phyloP scores from a whole-genome alignment of 2,888 invertebrate genomes.

The Tenthredo amoena region DNA sequence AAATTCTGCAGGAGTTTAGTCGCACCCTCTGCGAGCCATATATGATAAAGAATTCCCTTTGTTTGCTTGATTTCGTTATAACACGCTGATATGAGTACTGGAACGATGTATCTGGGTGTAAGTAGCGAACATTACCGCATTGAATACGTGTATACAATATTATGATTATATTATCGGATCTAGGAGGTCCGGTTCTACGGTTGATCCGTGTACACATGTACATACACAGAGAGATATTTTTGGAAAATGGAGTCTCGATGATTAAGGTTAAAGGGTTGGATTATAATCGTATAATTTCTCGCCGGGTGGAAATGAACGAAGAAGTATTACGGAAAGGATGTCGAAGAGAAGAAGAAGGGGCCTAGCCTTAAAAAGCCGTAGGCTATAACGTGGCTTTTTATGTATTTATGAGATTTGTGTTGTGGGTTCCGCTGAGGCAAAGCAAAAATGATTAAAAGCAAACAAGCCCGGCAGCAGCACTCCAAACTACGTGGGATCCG shows the following conservation, averaged over 20 bases:
- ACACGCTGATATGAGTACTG: neutral
- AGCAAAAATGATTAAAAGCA: slow-evolving; percentile 75
- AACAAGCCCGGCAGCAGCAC: slow-evolving; percentile 61
- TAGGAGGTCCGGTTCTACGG: neutral
- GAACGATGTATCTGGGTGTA: neutral
- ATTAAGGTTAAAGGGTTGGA: slow-evolving; percentile 14
- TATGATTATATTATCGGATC: neutral
- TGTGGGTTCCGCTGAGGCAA: slow-evolving; percentile 65
- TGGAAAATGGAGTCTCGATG: slow-evolving; percentile 18
- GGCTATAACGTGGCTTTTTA: slow-evolving; percentile 63
- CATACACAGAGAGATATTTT: neutral
- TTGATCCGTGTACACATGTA: neutral
- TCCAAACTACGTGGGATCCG: slow-evolving; percentile 23
- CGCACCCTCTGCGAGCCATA: neutral
- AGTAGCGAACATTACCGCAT: slow-evolving; percentile 1
- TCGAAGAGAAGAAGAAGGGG: slow-evolving; percentile 1
- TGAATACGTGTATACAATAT: neutral
- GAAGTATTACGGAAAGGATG: neutral
- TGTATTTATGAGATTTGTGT: slow-evolving; percentile 76
- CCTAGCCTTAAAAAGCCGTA: slow-evolving; percentile 48
- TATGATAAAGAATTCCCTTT: slow-evolving; percentile 45
- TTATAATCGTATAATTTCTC: slow-evolving; percentile 7
- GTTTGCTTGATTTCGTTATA: slow-evolving; percentile 36
- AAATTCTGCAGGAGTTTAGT: slow-evolving; percentile 27
- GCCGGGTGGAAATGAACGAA: neutral